These are phyloP conservation scores for Achroia grisella DNA, from an alignment of 1,140 invertebrate species.

Conservation along the genomic window DNA sequence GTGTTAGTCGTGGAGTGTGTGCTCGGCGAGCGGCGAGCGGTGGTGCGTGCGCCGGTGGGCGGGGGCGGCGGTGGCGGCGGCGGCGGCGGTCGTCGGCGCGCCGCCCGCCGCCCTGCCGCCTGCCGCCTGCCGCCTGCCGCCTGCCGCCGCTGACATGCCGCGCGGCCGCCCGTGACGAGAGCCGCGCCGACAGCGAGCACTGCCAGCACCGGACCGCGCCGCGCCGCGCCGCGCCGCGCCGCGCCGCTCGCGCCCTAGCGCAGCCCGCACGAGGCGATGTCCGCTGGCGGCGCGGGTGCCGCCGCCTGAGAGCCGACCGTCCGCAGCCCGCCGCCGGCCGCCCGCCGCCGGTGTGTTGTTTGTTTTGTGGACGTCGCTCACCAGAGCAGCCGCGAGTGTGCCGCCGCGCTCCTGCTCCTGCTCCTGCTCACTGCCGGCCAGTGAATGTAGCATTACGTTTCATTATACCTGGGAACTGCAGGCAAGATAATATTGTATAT, in stretches of 20 bases:
- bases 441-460: too few relatives aligned
- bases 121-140: slow-evolving; percentile 4
- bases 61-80: slow-evolving; percentile 4
- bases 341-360: not conserved
- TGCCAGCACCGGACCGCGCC: slow-evolving; percentile 10
- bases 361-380: slow-evolving; percentile 3
- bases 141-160: not conserved
- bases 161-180: slow-evolving; percentile 21
- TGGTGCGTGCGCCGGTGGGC: slow-evolving; percentile 2
- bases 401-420: too few relatives aligned
- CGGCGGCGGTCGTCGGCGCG: slow-evolving; percentile 22
- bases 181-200: too few relatives aligned
- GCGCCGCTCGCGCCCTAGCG: not conserved
- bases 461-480: too few relatives aligned
- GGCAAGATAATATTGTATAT: too few relatives aligned
- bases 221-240: slow-evolving; percentile 5
- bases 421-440: too few relatives aligned
- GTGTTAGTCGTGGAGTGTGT: not conserved
- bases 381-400: too few relatives aligned
- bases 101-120: slow-evolving; percentile 1
- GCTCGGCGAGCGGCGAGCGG: slow-evolving; percentile 5
- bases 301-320: slow-evolving; percentile 1
- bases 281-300: not conserved
- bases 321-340: too few relatives aligned
- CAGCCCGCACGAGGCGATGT: not conserved